phyloP scores from a whole-genome alignment of 64 coral and sea anemone genomes.

The Montipora foliosa region DNA sequence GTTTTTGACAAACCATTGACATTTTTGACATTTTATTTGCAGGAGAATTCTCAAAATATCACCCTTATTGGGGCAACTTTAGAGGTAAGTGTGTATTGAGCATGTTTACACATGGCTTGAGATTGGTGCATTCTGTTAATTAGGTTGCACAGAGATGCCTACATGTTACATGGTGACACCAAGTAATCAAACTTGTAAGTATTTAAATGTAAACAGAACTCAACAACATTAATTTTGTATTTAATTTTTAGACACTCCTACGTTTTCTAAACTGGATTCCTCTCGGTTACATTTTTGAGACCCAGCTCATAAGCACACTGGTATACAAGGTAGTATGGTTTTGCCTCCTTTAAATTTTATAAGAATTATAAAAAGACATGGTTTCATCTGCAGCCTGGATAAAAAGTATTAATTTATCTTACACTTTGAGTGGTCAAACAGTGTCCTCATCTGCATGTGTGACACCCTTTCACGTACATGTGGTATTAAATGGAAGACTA shows the following conservation, averaged over 20 bases:
- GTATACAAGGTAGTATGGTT: constrained; percentile 87
- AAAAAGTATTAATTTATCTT: too few species aligned
- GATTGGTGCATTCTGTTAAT: too few species aligned
- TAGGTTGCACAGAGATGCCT: not conserved
- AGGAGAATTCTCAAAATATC: constrained; percentile 97
- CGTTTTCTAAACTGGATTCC: constrained; percentile 99
- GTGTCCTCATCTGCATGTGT: too few species aligned
- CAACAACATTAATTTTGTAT: not conserved
- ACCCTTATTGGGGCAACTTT: constrained; percentile 94
- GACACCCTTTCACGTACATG: too few species aligned
- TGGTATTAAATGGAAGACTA: too few species aligned
- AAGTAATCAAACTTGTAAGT: not conserved
- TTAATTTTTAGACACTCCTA: constrained; percentile 77
- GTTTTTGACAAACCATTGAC: too few species aligned
- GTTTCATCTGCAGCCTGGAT: too few species aligned
- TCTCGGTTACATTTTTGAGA: constrained; percentile 99
- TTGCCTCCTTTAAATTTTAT: not conserved
- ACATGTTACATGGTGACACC: too few species aligned
- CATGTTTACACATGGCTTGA: too few species aligned
- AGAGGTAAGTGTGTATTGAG: constrained; percentile 52
- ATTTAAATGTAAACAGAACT: not conserved
- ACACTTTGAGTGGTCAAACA: too few species aligned
- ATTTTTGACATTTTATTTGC: too few species aligned
- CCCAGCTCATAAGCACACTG: constrained; percentile 94
- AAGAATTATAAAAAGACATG: not conserved